Conservation (phyloP, 1,140 invertebrate species). For the Formica exsecta region DNA sequence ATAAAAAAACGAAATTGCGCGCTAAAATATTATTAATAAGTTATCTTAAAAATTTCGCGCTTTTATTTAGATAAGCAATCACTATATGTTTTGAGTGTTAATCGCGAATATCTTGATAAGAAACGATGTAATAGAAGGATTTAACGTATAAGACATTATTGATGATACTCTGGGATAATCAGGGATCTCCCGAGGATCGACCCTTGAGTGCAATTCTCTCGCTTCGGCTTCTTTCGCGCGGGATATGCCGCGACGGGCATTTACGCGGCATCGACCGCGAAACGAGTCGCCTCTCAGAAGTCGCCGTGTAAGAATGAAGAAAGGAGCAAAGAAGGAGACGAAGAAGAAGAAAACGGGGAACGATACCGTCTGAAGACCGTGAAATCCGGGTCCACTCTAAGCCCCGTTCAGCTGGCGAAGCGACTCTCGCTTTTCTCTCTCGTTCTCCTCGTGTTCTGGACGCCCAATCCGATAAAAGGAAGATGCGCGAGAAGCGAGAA, state of each 20-base stretch:
- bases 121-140: slow-evolving; percentile 8
- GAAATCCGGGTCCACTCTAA: slow-evolving; percentile 76
- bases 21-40: slow-evolving; percentile 3
- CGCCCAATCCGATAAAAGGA: slow-evolving; percentile 76
- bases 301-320: slow-evolving; percentile 64
- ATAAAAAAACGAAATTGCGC: no score
- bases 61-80: neutral
- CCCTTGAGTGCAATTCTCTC: slow-evolving; percentile 19
- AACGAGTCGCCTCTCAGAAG: slow-evolving; percentile 61
- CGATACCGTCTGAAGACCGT: slow-evolving; percentile 77
- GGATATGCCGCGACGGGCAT: slow-evolving; percentile 67
- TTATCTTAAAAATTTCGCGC: neutral
- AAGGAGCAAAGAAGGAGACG: slow-evolving; percentile 62
- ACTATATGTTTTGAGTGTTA: neutral
- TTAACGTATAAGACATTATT: slow-evolving; percentile 11
- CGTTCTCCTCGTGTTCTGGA: slow-evolving; percentile 43
- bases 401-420: slow-evolving; percentile 67
- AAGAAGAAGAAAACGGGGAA: slow-evolving; percentile 66
- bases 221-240: slow-evolving; percentile 52
- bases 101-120: neutral
- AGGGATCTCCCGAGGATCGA: neutral
- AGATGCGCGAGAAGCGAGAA: slow-evolving; percentile 68
- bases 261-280: slow-evolving; percentile 64
- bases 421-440: slow-evolving; percentile 66
- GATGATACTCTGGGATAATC: slow-evolving; percentile 29